Evolutionary conservation across 2,888 invertebrate species (phyloP).

Genomic region (Spodoptera exigua): DNA sequence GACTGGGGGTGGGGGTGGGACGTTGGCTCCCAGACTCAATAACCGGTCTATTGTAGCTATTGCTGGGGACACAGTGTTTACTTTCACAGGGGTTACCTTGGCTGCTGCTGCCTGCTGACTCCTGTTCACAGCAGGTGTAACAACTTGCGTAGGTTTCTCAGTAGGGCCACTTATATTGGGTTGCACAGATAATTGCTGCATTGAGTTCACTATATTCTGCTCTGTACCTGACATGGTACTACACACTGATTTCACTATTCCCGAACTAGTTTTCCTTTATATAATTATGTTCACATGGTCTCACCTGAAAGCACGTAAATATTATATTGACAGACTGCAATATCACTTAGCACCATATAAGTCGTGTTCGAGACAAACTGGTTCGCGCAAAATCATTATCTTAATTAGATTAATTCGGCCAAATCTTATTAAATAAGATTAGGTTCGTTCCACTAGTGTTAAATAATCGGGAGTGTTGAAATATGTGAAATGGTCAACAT

Average conservation of each 20-base stretch:
- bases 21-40: slow-evolving; percentile 80
- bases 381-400: slow-evolving; percentile 30
- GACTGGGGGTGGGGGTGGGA: slow-evolving; percentile 85
- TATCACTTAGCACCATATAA: slow-evolving; percentile 32
- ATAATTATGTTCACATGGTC: slow-evolving; percentile 75
- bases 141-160: slow-evolving; percentile 87
- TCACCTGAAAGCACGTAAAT: slow-evolving; percentile 72
- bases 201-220: slow-evolving; percentile 86
- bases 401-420: slow-evolving; percentile 36
- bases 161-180: slow-evolving; percentile 82
- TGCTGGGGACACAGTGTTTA: slow-evolving; percentile 82
- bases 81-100: slow-evolving; percentile 80
- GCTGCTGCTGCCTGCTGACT: slow-evolving; percentile 76
- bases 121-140: slow-evolving; percentile 85
- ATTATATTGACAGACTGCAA: slow-evolving; percentile 32
- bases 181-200: slow-evolving; percentile 88
- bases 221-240: slow-evolving; percentile 89
- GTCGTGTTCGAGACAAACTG: slow-evolving; percentile 30
- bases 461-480: slow-evolving; percentile 37
- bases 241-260: slow-evolving; percentile 68
- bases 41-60: slow-evolving; percentile 87
- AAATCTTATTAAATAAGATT: slow-evolving; percentile 6
- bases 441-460: slow-evolving; percentile 10
- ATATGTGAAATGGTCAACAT: slow-evolving; percentile 71
- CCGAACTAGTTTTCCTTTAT: slow-evolving; percentile 66